These are phyloP conservation scores for Meloidogyne floridensis DNA, from an alignment of 1,140 invertebrate species.

Conservation along the genomic window DNA sequence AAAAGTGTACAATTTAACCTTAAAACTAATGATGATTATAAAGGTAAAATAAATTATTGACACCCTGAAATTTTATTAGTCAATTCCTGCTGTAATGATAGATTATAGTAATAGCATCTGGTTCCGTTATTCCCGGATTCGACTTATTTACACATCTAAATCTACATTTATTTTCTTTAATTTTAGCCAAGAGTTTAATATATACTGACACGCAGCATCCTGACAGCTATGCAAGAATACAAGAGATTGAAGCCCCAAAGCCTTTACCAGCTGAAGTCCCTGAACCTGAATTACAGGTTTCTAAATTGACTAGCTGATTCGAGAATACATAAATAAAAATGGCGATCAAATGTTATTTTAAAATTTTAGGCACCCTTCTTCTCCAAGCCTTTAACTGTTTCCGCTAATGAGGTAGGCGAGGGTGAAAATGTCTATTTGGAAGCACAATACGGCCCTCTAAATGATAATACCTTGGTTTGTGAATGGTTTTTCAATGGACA, in stretches of 20 bases:
- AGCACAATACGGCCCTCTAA: slow-evolving; percentile 81
- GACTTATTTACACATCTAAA: neutral
- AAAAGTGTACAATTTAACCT: too few species aligned
- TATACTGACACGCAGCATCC: slow-evolving; percentile 82
- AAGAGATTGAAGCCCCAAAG: slow-evolving; percentile 80
- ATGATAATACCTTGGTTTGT: slow-evolving; percentile 82
- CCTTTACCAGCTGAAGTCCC: slow-evolving; percentile 75
- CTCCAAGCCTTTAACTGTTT: slow-evolving; percentile 55
- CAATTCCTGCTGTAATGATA: too few species aligned
- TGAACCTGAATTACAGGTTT: slow-evolving; percentile 51
- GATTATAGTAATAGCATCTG: too few species aligned
- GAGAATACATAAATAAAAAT: too few species aligned
- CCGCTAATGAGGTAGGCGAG: slow-evolving; percentile 74
- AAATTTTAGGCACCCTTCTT: slow-evolving; percentile 55
- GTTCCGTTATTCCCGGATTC: too few species aligned
- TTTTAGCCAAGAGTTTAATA: slow-evolving; percentile 78
- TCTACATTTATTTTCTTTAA: neutral
- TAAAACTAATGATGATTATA: too few species aligned
- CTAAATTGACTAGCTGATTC: neutral
- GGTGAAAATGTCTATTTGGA: slow-evolving; percentile 89
- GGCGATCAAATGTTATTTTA: neutral
- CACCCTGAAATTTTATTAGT: too few species aligned
- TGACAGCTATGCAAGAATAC: slow-evolving; percentile 82
- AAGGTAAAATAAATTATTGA: too few species aligned
- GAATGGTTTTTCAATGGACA: slow-evolving; percentile 64